These are phyloP conservation scores for Eurosta solidaginis DNA, from an alignment of 1,140 invertebrate genomes.

Conservation along the genomic window DNA sequence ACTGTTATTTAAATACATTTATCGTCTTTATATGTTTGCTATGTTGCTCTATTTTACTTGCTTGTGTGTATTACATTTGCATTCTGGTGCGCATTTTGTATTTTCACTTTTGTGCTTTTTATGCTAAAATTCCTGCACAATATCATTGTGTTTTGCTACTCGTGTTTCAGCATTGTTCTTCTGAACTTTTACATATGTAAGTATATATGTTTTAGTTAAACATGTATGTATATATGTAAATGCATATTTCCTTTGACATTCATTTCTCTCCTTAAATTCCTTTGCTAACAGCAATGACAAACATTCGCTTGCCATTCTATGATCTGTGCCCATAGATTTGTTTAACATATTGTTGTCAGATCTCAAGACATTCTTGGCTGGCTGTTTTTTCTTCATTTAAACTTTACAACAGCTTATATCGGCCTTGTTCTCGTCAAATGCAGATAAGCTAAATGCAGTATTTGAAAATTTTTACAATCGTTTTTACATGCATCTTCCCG, in stretches of 20 bases:
- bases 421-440: background rate
- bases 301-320: background rate
- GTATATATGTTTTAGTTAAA: too few relatives aligned
- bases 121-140: too few relatives aligned
- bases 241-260: too few relatives aligned
- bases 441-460: background rate
- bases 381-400: background rate
- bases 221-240: too few relatives aligned
- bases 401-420: background rate
- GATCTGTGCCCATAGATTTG: background rate
- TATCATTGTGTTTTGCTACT: too few relatives aligned
- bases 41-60: too few relatives aligned
- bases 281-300: background rate
- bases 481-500: too few relatives aligned
- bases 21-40: background rate
- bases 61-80: background rate
- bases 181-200: too few relatives aligned
- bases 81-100: background rate
- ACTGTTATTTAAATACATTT: background rate
- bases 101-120: background rate
- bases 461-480: too few relatives aligned
- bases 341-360: background rate
- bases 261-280: too few relatives aligned
- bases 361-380: background rate
- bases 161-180: too few relatives aligned